phyloP scores from a whole-genome alignment of 2,888 invertebrate species.

The Conomelus anceps region DNA sequence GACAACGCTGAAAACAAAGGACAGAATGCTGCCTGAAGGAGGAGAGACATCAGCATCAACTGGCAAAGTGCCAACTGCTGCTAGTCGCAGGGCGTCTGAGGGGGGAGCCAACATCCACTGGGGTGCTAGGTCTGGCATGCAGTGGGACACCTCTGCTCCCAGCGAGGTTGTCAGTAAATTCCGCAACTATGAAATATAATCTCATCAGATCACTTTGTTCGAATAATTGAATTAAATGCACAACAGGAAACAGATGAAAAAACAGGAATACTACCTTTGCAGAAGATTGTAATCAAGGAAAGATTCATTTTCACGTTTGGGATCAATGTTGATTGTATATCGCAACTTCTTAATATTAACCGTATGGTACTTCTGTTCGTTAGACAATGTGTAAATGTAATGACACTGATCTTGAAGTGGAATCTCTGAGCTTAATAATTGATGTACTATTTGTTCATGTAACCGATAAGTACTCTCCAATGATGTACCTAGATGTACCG shows the following conservation, averaged over 20 bases:
- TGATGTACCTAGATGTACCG: neutral
- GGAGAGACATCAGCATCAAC: constrained; percentile 34
- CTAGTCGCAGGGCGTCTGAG: constrained; percentile 70
- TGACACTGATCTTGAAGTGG: neutral
- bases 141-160: constrained; percentile 67
- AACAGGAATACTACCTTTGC: neutral
- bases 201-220: neutral
- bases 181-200: constrained; percentile 87
- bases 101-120: constrained; percentile 76
- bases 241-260: neutral
- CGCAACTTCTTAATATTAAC: neutral
- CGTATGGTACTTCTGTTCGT: neutral
- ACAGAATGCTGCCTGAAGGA: constrained; percentile 64
- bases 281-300: neutral
- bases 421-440: neutral
- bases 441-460: neutral
- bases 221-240: neutral
- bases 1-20: constrained; percentile 83
- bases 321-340: constrained; percentile 8
- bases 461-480: neutral
- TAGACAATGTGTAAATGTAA: neutral
- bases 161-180: constrained; percentile 79
- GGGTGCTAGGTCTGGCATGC: constrained; percentile 46
- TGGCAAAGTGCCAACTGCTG: constrained; percentile 41
- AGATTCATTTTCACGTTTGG: neutral